These are phyloP conservation scores for Bombycilla garrulus DNA, from an alignment of 2,113 vertebrate genomes.

Conservation along the genomic window DNA sequence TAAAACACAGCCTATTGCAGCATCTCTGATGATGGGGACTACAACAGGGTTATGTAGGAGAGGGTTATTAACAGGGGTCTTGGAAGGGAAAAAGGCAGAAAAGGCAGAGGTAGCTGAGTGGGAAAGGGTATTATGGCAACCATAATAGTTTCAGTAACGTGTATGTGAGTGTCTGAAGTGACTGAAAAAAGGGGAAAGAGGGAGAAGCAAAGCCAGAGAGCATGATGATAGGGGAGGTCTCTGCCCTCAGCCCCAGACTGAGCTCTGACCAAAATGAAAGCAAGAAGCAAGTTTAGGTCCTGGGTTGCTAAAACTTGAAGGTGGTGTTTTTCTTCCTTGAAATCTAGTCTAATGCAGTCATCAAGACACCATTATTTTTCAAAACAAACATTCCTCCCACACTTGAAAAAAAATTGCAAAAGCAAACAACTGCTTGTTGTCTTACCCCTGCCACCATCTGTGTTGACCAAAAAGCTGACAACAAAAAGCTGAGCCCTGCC, in stretches of 20 bases:
- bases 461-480: background rate
- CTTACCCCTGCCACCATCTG: background rate
- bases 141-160: background rate
- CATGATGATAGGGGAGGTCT: background rate
- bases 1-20: background rate
- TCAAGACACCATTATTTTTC: background rate
- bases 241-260: background rate
- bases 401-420: background rate
- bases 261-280: background rate
- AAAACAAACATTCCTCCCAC: background rate
- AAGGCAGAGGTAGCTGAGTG: background rate
- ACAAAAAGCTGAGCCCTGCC: background rate
- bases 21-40: background rate
- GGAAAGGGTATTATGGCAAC: background rate
- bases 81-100: background rate
- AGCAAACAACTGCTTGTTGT: background rate
- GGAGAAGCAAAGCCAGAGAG: background rate
- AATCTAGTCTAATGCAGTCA: background rate
- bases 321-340: background rate
- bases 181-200: background rate
- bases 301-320: background rate
- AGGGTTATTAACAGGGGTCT: background rate
- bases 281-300: background rate
- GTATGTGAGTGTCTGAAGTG: background rate
- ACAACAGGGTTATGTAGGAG: rapidly evolving